Percentiles rank a stretch among this genome's conserved stretches.
Conservation (phyloP, 2,797 vertebrate species). For the Alectoris magna region DNA sequence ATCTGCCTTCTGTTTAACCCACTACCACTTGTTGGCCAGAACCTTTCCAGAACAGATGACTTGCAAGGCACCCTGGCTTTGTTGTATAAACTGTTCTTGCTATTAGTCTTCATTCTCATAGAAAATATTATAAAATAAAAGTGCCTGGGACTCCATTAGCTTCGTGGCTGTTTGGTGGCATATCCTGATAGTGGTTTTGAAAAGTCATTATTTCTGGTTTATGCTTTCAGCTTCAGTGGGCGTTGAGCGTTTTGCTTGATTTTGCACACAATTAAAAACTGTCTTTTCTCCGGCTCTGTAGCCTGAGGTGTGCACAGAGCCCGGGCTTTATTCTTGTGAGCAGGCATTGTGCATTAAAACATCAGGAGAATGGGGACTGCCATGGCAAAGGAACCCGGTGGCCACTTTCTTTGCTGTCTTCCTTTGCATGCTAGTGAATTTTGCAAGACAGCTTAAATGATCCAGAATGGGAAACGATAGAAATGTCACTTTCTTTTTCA, state of each 20-base stretch:
- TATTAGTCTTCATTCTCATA: accelerated
- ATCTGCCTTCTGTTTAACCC: background rate
- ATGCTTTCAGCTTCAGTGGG: background rate
- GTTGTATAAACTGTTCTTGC: background rate
- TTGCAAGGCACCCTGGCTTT: background rate
- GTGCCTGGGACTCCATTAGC: background rate
- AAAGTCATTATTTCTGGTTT: background rate
- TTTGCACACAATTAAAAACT: background rate
- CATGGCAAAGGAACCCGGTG: background rate
- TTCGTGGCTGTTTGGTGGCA: background rate
- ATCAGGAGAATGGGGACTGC: background rate
- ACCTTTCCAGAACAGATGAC: accelerated
- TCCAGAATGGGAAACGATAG: accelerated
- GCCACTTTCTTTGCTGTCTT: background rate
- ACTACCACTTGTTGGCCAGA: accelerated
- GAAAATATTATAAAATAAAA: background rate
- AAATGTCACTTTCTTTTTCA: accelerated
- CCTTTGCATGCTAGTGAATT: accelerated
- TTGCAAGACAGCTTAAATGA: background rate
- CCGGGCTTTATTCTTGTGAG: background rate
- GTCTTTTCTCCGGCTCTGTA: background rate
- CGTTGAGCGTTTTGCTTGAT: background rate
- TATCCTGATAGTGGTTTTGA: background rate
- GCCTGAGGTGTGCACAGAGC: background rate
- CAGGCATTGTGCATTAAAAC: background rate